Evolutionary conservation across 2,113 vertebrate genomes (phyloP), one percentile per base, ranked within the genome.

Genomic region (Nestor notabilis): DNA sequence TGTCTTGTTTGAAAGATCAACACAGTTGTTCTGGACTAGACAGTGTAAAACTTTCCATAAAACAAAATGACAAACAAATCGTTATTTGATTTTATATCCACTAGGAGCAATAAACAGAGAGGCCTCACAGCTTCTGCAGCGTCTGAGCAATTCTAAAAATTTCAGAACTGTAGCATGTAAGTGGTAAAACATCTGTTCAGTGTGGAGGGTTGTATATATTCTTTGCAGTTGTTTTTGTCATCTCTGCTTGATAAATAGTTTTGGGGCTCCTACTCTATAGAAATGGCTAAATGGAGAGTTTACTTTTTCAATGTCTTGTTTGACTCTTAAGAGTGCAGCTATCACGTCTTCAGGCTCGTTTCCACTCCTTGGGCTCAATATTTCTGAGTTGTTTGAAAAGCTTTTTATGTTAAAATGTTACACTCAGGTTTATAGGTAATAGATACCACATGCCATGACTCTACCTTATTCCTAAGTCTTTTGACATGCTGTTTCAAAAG

Each of bases 61-160:
- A 96, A 94, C 61, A 93, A 95, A 95, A 95, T 79, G 37, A 87
- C 89, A 97, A 96, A 94, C 72, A 95, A 95, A 95, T 95, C 81
- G 90, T 87, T 89, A 92, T 92, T 96, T 96, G 87, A 79, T 94
- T 97, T 96, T 95, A 78, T 93, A 80, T 91, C 93, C 69, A 91
- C 71, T 47, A 95, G 92, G 68, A 96, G 86, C 84, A 95, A 97
- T 97, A 97, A 97, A 96, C 66, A 95, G 56, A 74, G 77, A 94
- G 83, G 69, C 58, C 88, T 89, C 66, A 81, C 69, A 95, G 92
- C 79, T 96, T 89, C 90, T 94, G 87, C 87, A 96, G 46, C 0
- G 0, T 88, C 70, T 85, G 25, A 97, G 78, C 63, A 95, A 97
- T 95, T 85, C 75, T 95, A 94, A 95, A 93, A 96, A 96, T 93